A percentile compares a stretch with the other conserved stretches of the same genome.
phyloP scores from a whole-genome alignment of 2,888 invertebrate genomes.

The Brachyptera risi region DNA sequence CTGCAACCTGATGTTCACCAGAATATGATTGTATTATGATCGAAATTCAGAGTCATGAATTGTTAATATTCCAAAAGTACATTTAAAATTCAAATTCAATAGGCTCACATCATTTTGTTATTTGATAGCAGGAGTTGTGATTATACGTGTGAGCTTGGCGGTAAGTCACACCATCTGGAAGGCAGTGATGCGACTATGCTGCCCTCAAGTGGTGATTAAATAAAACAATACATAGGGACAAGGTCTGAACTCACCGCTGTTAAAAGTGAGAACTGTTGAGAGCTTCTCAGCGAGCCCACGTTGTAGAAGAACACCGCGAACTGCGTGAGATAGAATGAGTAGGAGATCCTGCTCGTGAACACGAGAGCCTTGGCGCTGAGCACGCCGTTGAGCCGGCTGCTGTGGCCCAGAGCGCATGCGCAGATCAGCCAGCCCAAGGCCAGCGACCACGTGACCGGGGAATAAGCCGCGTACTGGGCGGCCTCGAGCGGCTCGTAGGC shows the following conservation, averaged over 20 bases:
- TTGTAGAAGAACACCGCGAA: slow-evolving; percentile 63
- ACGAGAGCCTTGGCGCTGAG: slow-evolving; percentile 55
- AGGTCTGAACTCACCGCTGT: slow-evolving; percentile 53
- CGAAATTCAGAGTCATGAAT: too few species aligned
- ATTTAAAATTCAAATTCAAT: too few species aligned
- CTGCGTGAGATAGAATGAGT: slow-evolving; percentile 61
- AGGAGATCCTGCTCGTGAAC: slow-evolving; percentile 61
- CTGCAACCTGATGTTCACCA: too few species aligned
- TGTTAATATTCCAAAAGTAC: too few species aligned
- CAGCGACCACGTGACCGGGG: slow-evolving; percentile 58
- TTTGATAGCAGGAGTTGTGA: too few species aligned
- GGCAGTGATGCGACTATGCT: too few species aligned
- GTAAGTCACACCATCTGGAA: too few species aligned
- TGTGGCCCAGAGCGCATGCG: slow-evolving; percentile 53
- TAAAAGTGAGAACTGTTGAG: slow-evolving; percentile 54
- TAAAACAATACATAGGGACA: slow-evolving; percentile 37
- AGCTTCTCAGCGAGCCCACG: slow-evolving; percentile 57
- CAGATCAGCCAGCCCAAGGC: slow-evolving; percentile 63
- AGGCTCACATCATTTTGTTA: too few species aligned
- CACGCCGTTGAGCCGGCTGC: slow-evolving; percentile 45
- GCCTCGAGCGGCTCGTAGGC: slow-evolving; percentile 57
- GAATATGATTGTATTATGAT: too few species aligned
- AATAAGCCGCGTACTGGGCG: slow-evolving; percentile 60
- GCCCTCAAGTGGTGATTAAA: too few species aligned
- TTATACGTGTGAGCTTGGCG: too few species aligned